Base-by-base conservation (phyloP, 2,888 invertebrate species). In the Oxyscelio sp. region DNA sequence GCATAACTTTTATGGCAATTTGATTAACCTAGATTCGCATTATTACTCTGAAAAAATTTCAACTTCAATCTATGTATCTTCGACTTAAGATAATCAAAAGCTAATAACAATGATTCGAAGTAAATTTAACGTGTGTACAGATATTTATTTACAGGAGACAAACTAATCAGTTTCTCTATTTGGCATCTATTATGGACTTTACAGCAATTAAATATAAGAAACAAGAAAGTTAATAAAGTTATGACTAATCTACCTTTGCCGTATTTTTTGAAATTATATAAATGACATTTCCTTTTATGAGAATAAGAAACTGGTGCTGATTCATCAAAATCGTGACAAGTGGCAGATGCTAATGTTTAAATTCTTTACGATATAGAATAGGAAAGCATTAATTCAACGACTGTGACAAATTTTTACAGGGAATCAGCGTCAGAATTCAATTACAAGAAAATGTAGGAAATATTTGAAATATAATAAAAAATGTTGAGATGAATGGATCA, bases 241-340 rank as follows among this genome's bases (percentile, higher is more conserved):
- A 58, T 63, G 66, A 73, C 73, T 80, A 74, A 80, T 74, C 48
- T 52, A 52, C 17, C 73, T 79, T 71, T 59, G 52, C 52, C 38
- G 19, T 40, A 48, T 70, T 68, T 68, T 61, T 40, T 45, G 11
- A 48, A 63, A 22, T 63, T 50, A 43, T 63, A 74, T 74, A 70
- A 70, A 82, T 70, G 75, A 65, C 38, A 38, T 43, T 63, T 48
- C 50, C 75, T 70, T 71, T 71, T 68, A 56, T 58, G 52, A 17
- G 22, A 9, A 34, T 19, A 77, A 83, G 50, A 71, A 61, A 52
- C 50, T 24, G 9, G 11, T 38, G 65, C 66, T 77, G 77, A 78
- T 83, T 83, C 83, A 82, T 82, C 82, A 77, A 82, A 77, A 50
- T 68, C 56, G 52, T 82, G 82, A 77, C 82, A 82, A 77, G 71